Percentiles rank a stretch among this genome's conserved stretches.
Conservation (phyloP, 2,113 vertebrate species). For the Gopherus flavomarginatus region DNA sequence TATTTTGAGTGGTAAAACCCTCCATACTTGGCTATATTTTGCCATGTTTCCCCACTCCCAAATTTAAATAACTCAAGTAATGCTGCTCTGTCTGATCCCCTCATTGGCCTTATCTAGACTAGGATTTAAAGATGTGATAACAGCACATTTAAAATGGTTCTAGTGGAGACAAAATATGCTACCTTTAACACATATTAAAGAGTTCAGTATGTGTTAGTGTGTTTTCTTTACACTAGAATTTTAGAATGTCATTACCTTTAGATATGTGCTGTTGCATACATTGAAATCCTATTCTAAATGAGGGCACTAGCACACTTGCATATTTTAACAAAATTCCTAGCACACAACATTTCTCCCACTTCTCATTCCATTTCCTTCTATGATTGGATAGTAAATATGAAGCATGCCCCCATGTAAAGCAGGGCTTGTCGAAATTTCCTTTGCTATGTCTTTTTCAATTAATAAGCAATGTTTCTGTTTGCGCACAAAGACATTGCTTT, state of each 20-base stretch:
- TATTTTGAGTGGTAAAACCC: neutral
- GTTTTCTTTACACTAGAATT: no score
- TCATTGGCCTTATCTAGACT: neutral
- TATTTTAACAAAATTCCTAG: neutral
- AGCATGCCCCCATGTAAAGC: neutral
- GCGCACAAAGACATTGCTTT: neutral
- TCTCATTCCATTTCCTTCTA: neutral
- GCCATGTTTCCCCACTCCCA: neutral
- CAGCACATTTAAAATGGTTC: neutral
- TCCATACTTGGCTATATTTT: neutral
- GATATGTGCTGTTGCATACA: no score
- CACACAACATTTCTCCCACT: neutral
- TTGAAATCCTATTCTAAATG: neutral
- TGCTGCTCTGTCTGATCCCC: neutral
- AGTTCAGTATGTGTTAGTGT: neutral
- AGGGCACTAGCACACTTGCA: neutral
- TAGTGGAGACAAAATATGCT: neutral
- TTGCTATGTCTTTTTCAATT: neutral
- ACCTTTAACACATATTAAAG: neutral
- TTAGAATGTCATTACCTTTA: no score
- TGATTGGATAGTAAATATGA: neutral
- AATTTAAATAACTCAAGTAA: neutral
- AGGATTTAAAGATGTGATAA: neutral
- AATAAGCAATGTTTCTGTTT: neutral
- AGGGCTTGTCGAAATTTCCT: neutral